These are phyloP conservation scores for Pelecanus crispus DNA, from an alignment of 2,113 vertebrate species.

Conservation along the genomic window DNA sequence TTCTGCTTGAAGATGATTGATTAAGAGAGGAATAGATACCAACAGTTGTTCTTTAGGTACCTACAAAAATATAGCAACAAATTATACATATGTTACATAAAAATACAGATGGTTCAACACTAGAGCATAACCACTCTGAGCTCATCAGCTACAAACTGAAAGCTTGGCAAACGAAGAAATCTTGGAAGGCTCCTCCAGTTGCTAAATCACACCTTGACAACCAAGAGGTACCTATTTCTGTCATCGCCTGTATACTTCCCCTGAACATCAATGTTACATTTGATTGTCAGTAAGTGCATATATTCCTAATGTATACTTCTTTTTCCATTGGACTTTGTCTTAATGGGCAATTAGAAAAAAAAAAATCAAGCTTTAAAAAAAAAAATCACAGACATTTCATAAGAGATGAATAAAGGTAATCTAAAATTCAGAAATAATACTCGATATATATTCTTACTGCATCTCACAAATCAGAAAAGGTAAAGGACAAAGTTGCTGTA, in stretches of 20 bases:
- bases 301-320: neutral
- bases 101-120: neutral
- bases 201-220: neutral
- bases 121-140: neutral
- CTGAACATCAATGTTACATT: neutral
- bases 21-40: conserved; percentile 88
- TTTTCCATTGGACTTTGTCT: neutral
- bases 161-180: neutral
- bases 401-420: neutral
- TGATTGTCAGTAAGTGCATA: neutral
- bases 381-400: neutral
- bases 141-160: neutral
- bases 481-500: neutral
- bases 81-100: neutral
- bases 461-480: neutral
- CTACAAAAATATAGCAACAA: conserved; percentile 64
- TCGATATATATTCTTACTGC: neutral
- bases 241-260: accelerated
- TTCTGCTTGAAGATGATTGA: conserved; percentile 90
- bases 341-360: neutral
- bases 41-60: conserved; percentile 95
- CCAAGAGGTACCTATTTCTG: neutral
- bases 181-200: neutral
- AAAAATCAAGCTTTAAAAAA: neutral
- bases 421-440: neutral